phyloP scores from a whole-genome alignment of 1,140 invertebrate species.

The Nebria ingens region DNA sequence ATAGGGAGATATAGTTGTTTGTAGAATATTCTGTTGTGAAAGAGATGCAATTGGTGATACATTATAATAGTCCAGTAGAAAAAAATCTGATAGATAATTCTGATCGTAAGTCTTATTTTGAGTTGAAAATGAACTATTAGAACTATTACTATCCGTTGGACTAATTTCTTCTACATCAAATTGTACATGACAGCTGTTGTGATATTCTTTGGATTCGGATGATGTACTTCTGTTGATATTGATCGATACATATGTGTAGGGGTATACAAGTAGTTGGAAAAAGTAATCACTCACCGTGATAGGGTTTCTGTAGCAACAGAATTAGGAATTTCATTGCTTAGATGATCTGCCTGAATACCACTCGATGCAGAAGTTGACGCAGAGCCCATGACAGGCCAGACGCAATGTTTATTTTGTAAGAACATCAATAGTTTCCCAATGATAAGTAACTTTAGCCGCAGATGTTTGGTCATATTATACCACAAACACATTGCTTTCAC shows the following conservation, averaged over 20 bases:
- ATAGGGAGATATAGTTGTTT: conserved; percentile 37
- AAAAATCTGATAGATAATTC: background rate
- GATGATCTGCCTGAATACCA: background rate
- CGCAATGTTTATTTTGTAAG: conserved; percentile 28
- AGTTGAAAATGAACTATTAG: background rate
- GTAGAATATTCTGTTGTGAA: background rate
- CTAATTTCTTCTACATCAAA: conserved; percentile 2
- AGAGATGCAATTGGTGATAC: background rate
- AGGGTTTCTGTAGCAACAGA: too few species aligned
- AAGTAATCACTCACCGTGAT: background rate
- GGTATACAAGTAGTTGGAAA: background rate
- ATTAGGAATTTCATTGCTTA: background rate
- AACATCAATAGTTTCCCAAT: conserved; percentile 62
- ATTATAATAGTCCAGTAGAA: conserved; percentile 1
- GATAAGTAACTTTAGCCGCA: conserved; percentile 68
- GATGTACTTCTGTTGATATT: conserved; percentile 1
- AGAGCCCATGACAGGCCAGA: conserved; percentile 18
- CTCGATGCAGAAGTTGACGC: background rate
- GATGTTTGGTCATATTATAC: conserved; percentile 80
- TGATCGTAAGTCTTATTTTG: background rate
- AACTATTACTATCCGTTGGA: conserved; percentile 2
- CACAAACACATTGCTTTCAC: conserved; percentile 76
- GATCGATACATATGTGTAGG: background rate
- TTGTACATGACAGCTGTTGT: background rate
- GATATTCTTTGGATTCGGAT: background rate